These are phyloP conservation scores for Aythya baeri DNA, from an alignment of 2,113 vertebrate genomes.

Conservation along the genomic window DNA sequence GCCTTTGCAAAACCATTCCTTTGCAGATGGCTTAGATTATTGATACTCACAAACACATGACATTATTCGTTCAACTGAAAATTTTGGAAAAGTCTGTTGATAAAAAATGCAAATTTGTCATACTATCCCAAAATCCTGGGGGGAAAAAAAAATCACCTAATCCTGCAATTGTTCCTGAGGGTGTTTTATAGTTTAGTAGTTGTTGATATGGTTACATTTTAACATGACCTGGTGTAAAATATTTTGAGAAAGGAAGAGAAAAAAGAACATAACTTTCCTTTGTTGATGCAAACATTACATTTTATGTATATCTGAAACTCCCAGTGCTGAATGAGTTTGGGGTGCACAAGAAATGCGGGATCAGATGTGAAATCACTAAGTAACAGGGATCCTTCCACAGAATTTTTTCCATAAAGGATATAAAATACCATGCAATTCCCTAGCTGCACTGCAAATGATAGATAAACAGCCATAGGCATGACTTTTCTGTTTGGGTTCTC, in stretches of 20 bases:
- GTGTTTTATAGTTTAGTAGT: constrained; percentile 48
- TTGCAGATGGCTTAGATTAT: constrained; percentile 92
- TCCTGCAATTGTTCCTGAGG: constrained; percentile 59
- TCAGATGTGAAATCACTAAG: constrained; percentile 29
- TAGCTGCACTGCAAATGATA: neutral
- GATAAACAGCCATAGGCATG: constrained; percentile 44
- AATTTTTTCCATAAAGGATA: neutral
- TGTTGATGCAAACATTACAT: neutral
- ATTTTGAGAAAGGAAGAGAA: constrained; percentile 24
- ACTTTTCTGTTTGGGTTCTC: constrained; percentile 31
- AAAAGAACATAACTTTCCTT: neutral
- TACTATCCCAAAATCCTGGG: constrained; percentile 29
- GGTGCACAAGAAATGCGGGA: neutral
- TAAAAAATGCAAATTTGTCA: constrained; percentile 76
- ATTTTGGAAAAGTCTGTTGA: constrained; percentile 70
- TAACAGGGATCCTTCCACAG: neutral
- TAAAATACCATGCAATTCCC: constrained; percentile 22
- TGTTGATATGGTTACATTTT: constrained; percentile 54
- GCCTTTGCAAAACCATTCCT: constrained; percentile 83
- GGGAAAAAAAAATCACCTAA: constrained; percentile 63
- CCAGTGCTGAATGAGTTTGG: neutral
- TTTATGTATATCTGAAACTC: constrained; percentile 30
- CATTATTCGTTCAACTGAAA: constrained; percentile 74
- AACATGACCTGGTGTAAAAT: constrained; percentile 55
- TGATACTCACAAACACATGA: constrained; percentile 88